Percentiles rank a stretch among this genome's conserved stretches.
Evolutionary conservation across 2,888 invertebrate genomes (phyloP).

Genomic region (Phengaris alcon): DNA sequence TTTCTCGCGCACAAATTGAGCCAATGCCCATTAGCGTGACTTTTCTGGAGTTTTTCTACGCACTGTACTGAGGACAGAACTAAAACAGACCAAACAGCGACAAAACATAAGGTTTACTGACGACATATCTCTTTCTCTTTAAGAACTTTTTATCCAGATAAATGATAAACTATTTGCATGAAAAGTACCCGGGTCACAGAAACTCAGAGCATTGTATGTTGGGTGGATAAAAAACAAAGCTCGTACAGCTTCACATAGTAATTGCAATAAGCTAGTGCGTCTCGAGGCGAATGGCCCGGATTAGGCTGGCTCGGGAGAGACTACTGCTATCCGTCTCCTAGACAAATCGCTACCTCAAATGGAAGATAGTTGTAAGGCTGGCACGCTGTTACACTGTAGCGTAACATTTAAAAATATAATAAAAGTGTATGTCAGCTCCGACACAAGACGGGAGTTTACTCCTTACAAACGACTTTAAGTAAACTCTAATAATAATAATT

Average conservation of each 20-base stretch:
- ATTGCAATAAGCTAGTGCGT: slow-evolving; percentile 42
- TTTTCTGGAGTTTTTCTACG: no score
- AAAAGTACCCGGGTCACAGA: slow-evolving; percentile 17
- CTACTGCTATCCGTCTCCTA: slow-evolving; percentile 59
- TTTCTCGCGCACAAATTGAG: no score
- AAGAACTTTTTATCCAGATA: not conserved
- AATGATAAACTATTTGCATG: not conserved
- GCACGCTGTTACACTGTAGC: slow-evolving; percentile 37
- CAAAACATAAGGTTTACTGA: no score
- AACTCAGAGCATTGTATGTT: slow-evolving; percentile 24
- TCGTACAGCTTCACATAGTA: slow-evolving; percentile 34
- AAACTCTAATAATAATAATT: no score
- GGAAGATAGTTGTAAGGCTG: slow-evolving; percentile 62
- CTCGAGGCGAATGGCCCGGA: slow-evolving; percentile 41
- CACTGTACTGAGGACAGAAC: no score
- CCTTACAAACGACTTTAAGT: no score
- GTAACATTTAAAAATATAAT: slow-evolving; percentile 27
- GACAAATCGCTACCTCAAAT: slow-evolving; percentile 73
- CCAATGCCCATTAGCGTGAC: no score
- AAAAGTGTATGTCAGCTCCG: not conserved
- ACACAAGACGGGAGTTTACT: no score
- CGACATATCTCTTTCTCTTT: no score
- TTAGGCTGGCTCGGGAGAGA: slow-evolving; percentile 42
- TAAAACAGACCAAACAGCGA: no score
- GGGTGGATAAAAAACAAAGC: slow-evolving; percentile 32